Conservation (phyloP, 2,797 vertebrate genomes). For the Intellagama lesueurii region DNA sequence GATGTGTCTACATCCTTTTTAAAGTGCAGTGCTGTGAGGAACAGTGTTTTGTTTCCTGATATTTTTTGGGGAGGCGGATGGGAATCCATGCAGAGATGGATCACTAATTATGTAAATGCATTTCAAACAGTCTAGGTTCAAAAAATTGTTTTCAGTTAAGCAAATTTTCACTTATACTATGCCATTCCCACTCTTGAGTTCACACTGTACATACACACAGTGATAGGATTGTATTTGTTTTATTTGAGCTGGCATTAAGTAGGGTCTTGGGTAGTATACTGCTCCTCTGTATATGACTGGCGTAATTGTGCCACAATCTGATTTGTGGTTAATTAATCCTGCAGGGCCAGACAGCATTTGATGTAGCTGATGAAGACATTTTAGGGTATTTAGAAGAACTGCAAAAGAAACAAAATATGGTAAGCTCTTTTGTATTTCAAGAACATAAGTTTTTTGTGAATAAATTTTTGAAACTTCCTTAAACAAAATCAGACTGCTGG, state of each 20-base stretch:
- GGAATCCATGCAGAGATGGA: too few species aligned
- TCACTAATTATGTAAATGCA: too few species aligned
- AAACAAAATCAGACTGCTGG: not conserved
- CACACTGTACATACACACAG: too few species aligned
- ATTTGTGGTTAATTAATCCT: slow-evolving; percentile 34
- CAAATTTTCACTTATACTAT: too few species aligned
- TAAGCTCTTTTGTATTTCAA: slow-evolving; percentile 69
- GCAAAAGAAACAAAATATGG: slow-evolving; percentile 98
- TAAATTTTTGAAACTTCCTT: not conserved
- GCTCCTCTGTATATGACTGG: slow-evolving; percentile 27
- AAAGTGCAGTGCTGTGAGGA: too few species aligned
- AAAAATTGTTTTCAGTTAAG: too few species aligned
- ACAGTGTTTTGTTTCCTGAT: too few species aligned
- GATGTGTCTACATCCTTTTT: too few species aligned
- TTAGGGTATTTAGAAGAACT: slow-evolving; percentile 97
- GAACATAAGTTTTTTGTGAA: not conserved
- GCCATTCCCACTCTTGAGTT: too few species aligned
- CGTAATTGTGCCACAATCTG: not conserved
- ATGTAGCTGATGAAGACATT: slow-evolving; percentile 98
- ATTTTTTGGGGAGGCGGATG: too few species aligned
- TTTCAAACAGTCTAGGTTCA: too few species aligned
- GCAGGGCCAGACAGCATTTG: slow-evolving; percentile 97
- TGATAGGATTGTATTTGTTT: too few species aligned
- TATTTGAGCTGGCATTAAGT: not conserved
- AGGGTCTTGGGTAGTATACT: not conserved